phyloP scores from a whole-genome alignment of 2,113 vertebrate species.

The Dasyurus viverrinus region DNA sequence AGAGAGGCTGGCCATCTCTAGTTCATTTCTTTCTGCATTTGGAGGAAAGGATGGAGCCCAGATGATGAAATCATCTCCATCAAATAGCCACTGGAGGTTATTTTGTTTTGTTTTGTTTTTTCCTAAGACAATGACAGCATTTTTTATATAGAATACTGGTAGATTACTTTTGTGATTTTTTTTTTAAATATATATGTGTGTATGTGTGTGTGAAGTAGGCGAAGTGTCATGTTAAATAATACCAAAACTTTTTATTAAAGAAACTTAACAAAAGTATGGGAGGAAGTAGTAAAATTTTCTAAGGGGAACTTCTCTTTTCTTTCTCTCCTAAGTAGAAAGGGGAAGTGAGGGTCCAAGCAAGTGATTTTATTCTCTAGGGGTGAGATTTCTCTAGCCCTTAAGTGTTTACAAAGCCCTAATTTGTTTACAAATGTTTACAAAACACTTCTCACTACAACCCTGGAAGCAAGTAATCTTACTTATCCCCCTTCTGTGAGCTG shows the following conservation, averaged over 20 bases:
- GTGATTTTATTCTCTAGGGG: background rate
- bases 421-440: background rate
- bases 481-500: background rate
- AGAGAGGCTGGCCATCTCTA: slow-evolving; percentile 34
- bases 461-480: background rate
- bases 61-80: background rate
- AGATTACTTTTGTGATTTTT: slow-evolving; percentile 48
- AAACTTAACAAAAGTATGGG: slow-evolving; percentile 62
- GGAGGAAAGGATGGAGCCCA: background rate
- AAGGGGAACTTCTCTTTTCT: background rate
- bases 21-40: background rate
- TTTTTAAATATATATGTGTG: slow-evolving; percentile 10
- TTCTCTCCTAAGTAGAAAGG: background rate
- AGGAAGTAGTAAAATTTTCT: background rate
- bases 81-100: background rate
- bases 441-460: background rate
- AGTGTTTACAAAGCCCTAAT: background rate
- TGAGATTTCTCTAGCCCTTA: background rate
- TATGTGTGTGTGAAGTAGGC: slow-evolving; percentile 49
- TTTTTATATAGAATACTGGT: slow-evolving; percentile 51
- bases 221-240: slow-evolving; percentile 32
- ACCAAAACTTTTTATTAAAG: slow-evolving; percentile 75
- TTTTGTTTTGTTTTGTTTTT: background rate
- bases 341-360: background rate
- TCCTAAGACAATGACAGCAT: background rate